Base-by-base conservation (phyloP, 2,113 vertebrate genomes). In the Chroicocephalus ridibundus region DNA sequence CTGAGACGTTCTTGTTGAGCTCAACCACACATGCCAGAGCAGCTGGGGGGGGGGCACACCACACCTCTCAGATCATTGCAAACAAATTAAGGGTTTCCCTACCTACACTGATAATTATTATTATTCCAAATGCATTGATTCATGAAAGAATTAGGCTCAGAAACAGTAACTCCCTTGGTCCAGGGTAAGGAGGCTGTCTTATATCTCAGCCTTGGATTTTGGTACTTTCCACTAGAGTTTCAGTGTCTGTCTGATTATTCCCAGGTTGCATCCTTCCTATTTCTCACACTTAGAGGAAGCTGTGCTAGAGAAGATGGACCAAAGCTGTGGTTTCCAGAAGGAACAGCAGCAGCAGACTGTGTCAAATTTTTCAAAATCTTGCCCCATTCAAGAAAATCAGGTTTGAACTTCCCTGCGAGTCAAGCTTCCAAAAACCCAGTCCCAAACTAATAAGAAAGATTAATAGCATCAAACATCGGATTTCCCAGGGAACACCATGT, bases 111-210 rank as follows among this genome's bases (percentile, higher is more conserved):
- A 84, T 81, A n/a, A 89, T 95, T 85, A 91, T 90, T 93, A 84
- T 86, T 90, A 70, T 92, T 94, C 57, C 77, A 95, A 89, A 93
- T 72, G 16, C 25, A 86, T 60, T 78, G 71, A 90, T 58, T 93
- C 34, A 71, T 83, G 79, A 75, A 74, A 78, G 47, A 92, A 75
- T 75, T 81, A 81, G 29, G 61, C 34, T 81, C 52, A 55, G 79
- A 95, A 87, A 88, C 15, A 64, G 4, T 70, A 77, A 54, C 3
- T 92, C 18, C 10, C 42, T 68, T 86, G 32, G 38, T 92, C 47
- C 34, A 75, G 64, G 7, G 26, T 55, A 64, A 78, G 47, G 32
- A 92, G 21, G 13, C 8, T 68, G 29, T 72, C 21, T 0, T 18
- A 42, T 15, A 65, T 8, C 70, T 96, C 62, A 94, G 36, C 40